Conservation (phyloP, 2,797 vertebrate species). For the Aselliscus stoliczkanus region DNA sequence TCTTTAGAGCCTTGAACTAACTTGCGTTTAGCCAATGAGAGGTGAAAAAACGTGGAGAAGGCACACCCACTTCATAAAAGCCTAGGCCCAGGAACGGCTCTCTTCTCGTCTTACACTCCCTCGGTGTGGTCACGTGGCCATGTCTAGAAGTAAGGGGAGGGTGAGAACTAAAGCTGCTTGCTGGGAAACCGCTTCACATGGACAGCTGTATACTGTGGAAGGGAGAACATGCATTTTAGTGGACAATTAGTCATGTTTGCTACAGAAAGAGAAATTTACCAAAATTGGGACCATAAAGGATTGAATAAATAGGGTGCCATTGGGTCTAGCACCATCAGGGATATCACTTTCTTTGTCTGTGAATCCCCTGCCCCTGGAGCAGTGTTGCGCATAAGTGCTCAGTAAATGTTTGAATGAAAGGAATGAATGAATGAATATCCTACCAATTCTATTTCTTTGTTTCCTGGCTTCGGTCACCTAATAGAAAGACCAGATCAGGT, state of each 20-base stretch:
- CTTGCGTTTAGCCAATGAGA: not conserved
- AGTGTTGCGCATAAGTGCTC: not conserved
- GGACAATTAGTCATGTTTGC: not conserved
- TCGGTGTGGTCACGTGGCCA: not conserved
- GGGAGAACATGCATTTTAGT: not conserved
- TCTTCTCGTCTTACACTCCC: not conserved
- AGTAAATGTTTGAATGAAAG: not conserved
- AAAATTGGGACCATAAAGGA: not conserved
- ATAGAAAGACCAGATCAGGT: not conserved
- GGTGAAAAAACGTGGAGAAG: not conserved
- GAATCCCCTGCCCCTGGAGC: not conserved
- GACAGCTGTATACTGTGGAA: not conserved
- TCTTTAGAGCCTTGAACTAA: not conserved
- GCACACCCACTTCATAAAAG: not conserved
- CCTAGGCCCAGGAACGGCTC: not conserved
- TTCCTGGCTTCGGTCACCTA: not conserved
- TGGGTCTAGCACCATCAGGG: not conserved
- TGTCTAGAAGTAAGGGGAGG: not conserved
- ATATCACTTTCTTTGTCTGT: not conserved
- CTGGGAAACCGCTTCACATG: not conserved
- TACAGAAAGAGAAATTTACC: not conserved
- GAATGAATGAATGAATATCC: not conserved
- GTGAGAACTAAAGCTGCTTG: not conserved
- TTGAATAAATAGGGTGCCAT: not conserved
- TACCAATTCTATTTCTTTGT: not conserved